These are phyloP conservation scores for Hirundo rustica DNA, from an alignment of 2,797 vertebrate genomes.

Conservation along the genomic window DNA sequence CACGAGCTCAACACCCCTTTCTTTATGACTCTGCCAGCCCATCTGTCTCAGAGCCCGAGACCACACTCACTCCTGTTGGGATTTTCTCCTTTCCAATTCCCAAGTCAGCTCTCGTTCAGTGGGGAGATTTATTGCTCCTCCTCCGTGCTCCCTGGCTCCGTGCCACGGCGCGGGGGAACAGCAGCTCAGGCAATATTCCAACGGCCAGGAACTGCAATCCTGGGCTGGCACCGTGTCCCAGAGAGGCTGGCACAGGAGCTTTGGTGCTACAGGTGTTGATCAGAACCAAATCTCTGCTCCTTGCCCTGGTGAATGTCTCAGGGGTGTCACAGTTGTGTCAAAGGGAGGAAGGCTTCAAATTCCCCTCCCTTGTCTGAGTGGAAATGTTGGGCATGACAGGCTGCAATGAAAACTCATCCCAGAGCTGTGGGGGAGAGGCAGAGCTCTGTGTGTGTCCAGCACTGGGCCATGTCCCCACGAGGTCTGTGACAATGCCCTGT, in stretches of 20 bases:
- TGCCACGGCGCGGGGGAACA: background rate
- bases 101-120: conserved; percentile 38
- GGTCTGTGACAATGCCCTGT: background rate
- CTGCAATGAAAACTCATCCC: background rate
- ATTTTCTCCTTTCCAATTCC: conserved; percentile 55
- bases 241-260: fast-evolving
- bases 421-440: background rate
- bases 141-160: background rate
- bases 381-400: background rate
- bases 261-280: background rate
- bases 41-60: conserved; percentile 32
- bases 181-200: background rate
- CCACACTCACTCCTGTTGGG: conserved; percentile 23
- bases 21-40: conserved; percentile 12
- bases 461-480: fast-evolving
- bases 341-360: background rate
- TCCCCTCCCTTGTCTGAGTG: too few species aligned
- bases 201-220: background rate
- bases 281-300: background rate
- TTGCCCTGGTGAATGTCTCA: fast-evolving
- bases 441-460: background rate
- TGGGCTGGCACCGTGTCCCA: background rate
- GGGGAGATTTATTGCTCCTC: conserved; percentile 31
- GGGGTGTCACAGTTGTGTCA: background rate
- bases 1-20: background rate